Evolutionary conservation across 2,888 invertebrate genomes (phyloP).

Genomic region (Dioctria linearis): DNA sequence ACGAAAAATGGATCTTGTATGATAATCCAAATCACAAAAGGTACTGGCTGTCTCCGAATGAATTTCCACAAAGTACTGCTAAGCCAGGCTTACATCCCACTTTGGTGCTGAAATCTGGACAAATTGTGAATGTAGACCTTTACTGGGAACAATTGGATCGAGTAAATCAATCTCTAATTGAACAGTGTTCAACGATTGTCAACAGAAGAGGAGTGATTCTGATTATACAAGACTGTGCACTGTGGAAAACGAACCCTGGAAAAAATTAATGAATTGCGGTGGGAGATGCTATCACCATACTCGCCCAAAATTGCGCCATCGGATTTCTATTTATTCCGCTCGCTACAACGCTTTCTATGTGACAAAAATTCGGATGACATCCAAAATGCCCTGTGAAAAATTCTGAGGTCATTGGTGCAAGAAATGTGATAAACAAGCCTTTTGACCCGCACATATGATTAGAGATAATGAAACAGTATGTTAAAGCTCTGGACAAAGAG

Average conservation of each 20-base stretch:
- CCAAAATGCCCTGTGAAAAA: neutral
- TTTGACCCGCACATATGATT: too few species aligned
- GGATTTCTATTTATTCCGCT: slow-evolving; percentile 10
- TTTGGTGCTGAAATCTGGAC: too few species aligned
- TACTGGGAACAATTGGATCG: neutral
- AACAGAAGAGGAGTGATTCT: neutral
- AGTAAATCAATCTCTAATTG: too few species aligned
- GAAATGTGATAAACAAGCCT: too few species aligned
- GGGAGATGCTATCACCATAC: slow-evolving; percentile 6
- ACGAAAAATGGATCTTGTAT: too few species aligned
- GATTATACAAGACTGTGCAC: neutral
- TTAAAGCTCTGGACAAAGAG: too few species aligned
- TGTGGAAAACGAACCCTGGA: slow-evolving; percentile 7
- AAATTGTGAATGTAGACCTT: neutral
- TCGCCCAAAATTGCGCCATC: neutral
- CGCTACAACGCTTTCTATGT: slow-evolving; percentile 18
- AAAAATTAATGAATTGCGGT: slow-evolving; percentile 15
- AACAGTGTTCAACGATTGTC: slow-evolving; percentile 1
- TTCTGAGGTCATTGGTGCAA: too few species aligned
- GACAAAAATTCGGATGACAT: neutral
- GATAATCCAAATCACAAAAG: too few species aligned
- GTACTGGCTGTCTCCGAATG: too few species aligned
- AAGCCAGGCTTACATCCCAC: too few species aligned
- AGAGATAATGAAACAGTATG: too few species aligned
- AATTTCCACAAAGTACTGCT: too few species aligned